Evolutionary conservation across 2,888 invertebrate genomes (phyloP), one percentile per base, ranked within the genome.

Genomic region (Dryocosmus kuriphilus): DNA sequence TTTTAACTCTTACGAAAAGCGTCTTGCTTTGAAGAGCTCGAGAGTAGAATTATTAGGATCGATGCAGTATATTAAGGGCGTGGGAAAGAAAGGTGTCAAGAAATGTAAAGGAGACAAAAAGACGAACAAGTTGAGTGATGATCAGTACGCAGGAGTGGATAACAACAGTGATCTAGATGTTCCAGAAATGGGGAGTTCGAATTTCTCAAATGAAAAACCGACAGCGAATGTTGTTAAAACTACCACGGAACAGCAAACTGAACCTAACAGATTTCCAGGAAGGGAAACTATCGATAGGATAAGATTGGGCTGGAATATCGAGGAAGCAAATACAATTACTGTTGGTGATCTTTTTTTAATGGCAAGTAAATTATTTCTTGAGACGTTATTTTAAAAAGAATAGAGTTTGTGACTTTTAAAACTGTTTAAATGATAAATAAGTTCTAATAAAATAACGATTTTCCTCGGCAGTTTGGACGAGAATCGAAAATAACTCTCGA

Each of bases 321-420:
- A 94, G 22, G 96, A 95, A 88, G 95, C 96, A 1, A 96, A 96
- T 9, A 95, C 96, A 46, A 93, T 98, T 61, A 97, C 97, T 6
- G 93, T 98, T 41, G 98, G 98, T 0, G 98, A 98, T 92, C 92
- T 98, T 77, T 98, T 97, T 92, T 93, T 98, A 73, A 97, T 98
- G 95, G 96, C 97, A 88, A 92, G 92, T 79, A 24, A 35, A 76
- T 71, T 77, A 30, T 35, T n/a, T 11, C 19, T 38, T 46, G 24
- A 57, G n/a, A n/a, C 71, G 41, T 51, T 35, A 24, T 65, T 61
- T 62, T 24, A 41, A 55, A 57, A 38, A 60, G 19, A 16, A 61
- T 65, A 65, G 55, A 46, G 51, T 51, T 60, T 55, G 0, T 46
- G 46, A 46, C 19, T 14, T 14, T 14, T 51, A 11, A 46, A 38